A percentile compares a stretch with the other conserved stretches of the same genome.
phyloP scores from a whole-genome alignment of 2,888 invertebrate species.

The Athalia rosae region DNA sequence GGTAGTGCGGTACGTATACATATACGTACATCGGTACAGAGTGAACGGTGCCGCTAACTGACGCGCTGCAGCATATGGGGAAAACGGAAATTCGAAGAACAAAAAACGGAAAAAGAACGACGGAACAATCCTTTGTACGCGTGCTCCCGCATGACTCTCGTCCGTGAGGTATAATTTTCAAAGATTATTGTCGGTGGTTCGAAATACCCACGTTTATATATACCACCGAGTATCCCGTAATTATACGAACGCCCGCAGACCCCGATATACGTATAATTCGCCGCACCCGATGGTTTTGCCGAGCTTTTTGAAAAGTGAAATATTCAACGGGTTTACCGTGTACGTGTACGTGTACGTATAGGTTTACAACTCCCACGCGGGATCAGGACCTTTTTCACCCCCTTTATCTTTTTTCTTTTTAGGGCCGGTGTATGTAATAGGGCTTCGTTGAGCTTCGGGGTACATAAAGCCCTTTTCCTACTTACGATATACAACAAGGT shows the following conservation, averaged over 20 bases:
- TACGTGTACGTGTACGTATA: too few relatives aligned
- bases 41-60: too few relatives aligned
- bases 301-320: constrained; percentile 6
- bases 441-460: background rate
- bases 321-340: constrained; percentile 21
- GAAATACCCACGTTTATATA: background rate
- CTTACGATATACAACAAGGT: background rate
- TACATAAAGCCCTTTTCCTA: background rate
- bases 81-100: too few relatives aligned
- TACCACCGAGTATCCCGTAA: constrained; percentile 4
- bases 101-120: too few relatives aligned
- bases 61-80: too few relatives aligned
- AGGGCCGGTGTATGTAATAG: too few relatives aligned
- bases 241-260: background rate
- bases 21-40: too few relatives aligned
- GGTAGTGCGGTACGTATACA: too few relatives aligned
- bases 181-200: background rate
- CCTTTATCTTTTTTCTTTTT: background rate
- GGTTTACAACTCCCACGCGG: constrained; percentile 18
- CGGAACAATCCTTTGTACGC: too few relatives aligned
- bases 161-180: background rate
- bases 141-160: too few relatives aligned
- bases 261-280: background rate
- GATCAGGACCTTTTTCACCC: constrained; percentile 5
- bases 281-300: background rate